Percentiles rank a stretch among this genome's conserved stretches.
Evolutionary conservation across 2,888 invertebrate species (phyloP).

Genomic region (Conus canariensis): DNA sequence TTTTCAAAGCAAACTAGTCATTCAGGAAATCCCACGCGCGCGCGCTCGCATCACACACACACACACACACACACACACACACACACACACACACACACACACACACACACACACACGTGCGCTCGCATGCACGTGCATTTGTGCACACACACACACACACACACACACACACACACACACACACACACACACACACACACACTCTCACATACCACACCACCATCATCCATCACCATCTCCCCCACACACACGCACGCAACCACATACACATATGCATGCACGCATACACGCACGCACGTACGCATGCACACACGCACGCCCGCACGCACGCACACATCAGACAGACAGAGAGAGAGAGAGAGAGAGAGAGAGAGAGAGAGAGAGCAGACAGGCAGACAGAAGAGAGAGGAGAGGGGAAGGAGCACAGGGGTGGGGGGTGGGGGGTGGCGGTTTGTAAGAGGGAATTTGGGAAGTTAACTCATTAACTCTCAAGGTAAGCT

Average conservation of each 20-base stretch:
- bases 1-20: too few relatives aligned
- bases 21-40: too few relatives aligned
- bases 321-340: not conserved
- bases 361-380: conserved; percentile 20
- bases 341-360: too few relatives aligned
- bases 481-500: too few relatives aligned
- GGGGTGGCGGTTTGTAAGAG: too few relatives aligned
- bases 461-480: too few relatives aligned
- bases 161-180: not conserved
- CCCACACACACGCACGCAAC: not conserved
- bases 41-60: not conserved
- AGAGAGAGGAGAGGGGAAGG: not conserved
- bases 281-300: too few relatives aligned
- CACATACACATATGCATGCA: not conserved
- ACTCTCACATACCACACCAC: not conserved
- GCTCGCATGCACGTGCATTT: too few relatives aligned
- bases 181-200: not conserved
- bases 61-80: conserved; percentile 6
- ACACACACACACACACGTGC: conserved; percentile 8
- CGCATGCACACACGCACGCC: not conserved
- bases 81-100: conserved; percentile 19
- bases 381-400: not conserved
- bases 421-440: too few relatives aligned
- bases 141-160: not conserved
- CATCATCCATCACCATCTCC: not conserved